phyloP scores from a whole-genome alignment of 2,113 vertebrate genomes.

The Sander vitreus region DNA sequence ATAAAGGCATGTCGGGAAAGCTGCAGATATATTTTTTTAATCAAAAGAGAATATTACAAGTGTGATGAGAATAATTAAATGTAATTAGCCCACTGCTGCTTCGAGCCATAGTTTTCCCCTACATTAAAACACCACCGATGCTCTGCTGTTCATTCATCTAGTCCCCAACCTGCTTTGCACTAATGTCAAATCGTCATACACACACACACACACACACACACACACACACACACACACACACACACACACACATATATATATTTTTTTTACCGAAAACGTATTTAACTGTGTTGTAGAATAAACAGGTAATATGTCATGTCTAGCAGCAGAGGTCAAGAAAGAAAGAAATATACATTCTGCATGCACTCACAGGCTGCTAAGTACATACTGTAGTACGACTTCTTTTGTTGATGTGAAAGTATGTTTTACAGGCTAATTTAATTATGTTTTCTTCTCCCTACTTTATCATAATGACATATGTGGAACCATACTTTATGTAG shows the following conservation, averaged over 20 bases:
- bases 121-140: background rate
- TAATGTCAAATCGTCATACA: background rate
- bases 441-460: constrained; percentile 9
- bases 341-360: background rate
- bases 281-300: too few species aligned
- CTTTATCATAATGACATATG: background rate
- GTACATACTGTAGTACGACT: too few species aligned
- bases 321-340: background rate
- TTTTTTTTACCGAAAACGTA: background rate
- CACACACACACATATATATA: background rate
- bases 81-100: constrained; percentile 19
- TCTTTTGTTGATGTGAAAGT: background rate
- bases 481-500: background rate
- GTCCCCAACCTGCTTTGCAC: background rate
- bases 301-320: too few species aligned
- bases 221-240: too few species aligned
- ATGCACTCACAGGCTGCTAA: background rate
- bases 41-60: constrained; percentile 37
- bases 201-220: too few species aligned
- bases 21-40: constrained; percentile 34
- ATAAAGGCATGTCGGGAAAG: constrained; percentile 8
- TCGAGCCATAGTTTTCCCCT: background rate
- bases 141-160: background rate
- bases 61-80: constrained; percentile 36
- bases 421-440: constrained; percentile 1